These are phyloP conservation scores for Muscicapa striata DNA, from an alignment of 2,797 vertebrate genomes.

Conservation along the genomic window DNA sequence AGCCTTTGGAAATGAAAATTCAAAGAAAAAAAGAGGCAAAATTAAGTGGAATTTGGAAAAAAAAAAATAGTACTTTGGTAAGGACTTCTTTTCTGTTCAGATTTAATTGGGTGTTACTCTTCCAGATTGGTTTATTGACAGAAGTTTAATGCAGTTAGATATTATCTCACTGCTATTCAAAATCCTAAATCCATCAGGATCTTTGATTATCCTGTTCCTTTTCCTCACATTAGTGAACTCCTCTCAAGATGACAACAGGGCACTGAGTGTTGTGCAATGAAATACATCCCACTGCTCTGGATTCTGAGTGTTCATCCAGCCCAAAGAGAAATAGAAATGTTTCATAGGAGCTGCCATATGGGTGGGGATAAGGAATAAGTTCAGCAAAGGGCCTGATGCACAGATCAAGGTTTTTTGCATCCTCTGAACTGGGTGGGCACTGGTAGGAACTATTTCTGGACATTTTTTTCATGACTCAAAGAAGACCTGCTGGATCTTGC, in stretches of 20 bases:
- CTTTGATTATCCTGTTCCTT: not conserved
- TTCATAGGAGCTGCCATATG: not conserved
- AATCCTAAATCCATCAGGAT: constrained; percentile 12
- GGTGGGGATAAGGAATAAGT: not conserved
- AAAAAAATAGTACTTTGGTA: not conserved
- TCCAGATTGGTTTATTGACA: constrained; percentile 14
- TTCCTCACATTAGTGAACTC: not conserved
- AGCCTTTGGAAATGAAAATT: not conserved
- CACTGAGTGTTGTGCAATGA: not conserved
- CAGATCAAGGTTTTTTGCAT: not conserved
- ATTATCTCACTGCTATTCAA: not conserved
- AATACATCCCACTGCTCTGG: not conserved
- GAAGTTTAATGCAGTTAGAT: not conserved
- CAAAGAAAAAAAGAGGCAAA: not conserved
- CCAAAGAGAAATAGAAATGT: not conserved
- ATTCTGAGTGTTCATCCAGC: not conserved
- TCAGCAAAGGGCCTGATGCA: not conserved
- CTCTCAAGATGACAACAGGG: not conserved
- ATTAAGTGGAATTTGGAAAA: not conserved
- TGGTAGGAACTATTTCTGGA: not conserved
- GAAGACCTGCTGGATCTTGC: rapidly evolving
- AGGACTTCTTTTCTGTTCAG: not conserved
- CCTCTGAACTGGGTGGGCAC: not conserved
- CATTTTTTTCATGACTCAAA: not conserved
- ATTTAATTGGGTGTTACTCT: not conserved